Conservation (phyloP, 2,797 vertebrate species). For the Smutsia gigantea region DNA sequence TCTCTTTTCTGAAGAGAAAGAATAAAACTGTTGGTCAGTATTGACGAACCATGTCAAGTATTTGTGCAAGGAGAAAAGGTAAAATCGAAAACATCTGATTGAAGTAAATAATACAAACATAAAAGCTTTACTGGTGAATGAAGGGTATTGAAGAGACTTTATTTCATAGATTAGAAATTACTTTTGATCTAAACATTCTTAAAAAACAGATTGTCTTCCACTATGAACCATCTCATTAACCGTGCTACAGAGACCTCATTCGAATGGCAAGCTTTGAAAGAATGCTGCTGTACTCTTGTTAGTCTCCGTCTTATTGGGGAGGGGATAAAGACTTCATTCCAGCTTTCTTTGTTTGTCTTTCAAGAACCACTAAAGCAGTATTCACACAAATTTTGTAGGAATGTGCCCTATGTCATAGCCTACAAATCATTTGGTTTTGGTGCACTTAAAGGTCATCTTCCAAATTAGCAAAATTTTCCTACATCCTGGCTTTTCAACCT, state of each 20-base stretch:
- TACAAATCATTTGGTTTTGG: slow-evolving; percentile 92
- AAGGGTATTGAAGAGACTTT: slow-evolving; percentile 88
- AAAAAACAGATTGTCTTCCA: slow-evolving; percentile 88
- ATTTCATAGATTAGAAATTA: slow-evolving; percentile 91
- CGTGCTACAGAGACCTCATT: slow-evolving; percentile 82
- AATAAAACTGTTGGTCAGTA: slow-evolving; percentile 87
- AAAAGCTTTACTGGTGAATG: slow-evolving; percentile 89
- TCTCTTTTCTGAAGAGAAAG: slow-evolving; percentile 81
- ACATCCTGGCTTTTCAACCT: slow-evolving; percentile 91
- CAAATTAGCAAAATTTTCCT: slow-evolving; percentile 92
- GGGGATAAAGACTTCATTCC: slow-evolving; percentile 85
- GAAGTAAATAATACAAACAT: slow-evolving; percentile 91
- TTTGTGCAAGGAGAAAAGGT: slow-evolving; percentile 85
- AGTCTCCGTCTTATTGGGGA: slow-evolving; percentile 82
- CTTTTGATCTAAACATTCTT: slow-evolving; percentile 90
- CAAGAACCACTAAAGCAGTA: slow-evolving; percentile 88
- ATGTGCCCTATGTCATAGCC: slow-evolving; percentile 89
- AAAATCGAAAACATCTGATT: slow-evolving; percentile 93
- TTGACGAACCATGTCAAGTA: slow-evolving; percentile 87
- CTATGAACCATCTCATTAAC: slow-evolving; percentile 87
- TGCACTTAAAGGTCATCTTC: slow-evolving; percentile 91
- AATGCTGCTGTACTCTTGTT: slow-evolving; percentile 82
- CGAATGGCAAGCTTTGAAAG: slow-evolving; percentile 85
- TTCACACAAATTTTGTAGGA: slow-evolving; percentile 90
- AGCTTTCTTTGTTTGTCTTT: slow-evolving; percentile 89